Conservation (phyloP, 2,797 vertebrate species). For the Ataeniobius toweri region DNA sequence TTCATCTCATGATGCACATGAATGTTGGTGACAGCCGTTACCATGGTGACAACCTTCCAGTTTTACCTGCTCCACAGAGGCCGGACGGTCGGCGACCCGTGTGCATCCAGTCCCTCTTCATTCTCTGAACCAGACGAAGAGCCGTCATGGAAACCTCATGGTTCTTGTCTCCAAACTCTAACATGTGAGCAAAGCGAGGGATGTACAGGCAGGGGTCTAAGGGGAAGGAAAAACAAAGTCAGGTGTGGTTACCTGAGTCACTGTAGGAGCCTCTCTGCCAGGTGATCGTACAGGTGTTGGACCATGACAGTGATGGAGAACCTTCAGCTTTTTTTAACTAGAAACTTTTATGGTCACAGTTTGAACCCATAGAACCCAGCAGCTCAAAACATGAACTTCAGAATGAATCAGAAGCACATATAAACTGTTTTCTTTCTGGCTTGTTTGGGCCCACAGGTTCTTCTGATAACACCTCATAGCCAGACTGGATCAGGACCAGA, state of each 20-base stretch:
- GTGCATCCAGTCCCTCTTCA: slow-evolving; percentile 99
- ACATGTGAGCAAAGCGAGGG: slow-evolving; percentile 95
- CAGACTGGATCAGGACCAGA: neutral
- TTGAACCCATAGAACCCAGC: no score
- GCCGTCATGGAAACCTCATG: slow-evolving; percentile 98
- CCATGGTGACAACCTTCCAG: neutral
- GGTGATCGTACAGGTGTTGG: no score
- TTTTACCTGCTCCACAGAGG: slow-evolving; percentile 92
- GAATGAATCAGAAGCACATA: no score
- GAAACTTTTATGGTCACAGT: no score
- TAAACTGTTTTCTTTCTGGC: no score
- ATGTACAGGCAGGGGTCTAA: slow-evolving; percentile 97
- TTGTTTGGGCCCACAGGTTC: no score
- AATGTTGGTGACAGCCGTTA: neutral
- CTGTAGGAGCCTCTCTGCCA: neutral
- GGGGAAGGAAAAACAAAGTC: neutral
- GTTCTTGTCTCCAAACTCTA: slow-evolving; percentile 94
- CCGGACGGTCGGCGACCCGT: slow-evolving; percentile 93
- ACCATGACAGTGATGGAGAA: no score
- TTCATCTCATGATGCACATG: neutral
- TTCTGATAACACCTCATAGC: no score
- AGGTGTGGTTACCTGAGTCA: neutral
- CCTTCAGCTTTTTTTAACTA: no score
- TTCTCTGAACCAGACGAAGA: slow-evolving; percentile 91
- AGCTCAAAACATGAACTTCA: no score